Evolutionary conservation across 1,140 invertebrate species (phyloP).

Genomic region (Neocloeon triangulifer): DNA sequence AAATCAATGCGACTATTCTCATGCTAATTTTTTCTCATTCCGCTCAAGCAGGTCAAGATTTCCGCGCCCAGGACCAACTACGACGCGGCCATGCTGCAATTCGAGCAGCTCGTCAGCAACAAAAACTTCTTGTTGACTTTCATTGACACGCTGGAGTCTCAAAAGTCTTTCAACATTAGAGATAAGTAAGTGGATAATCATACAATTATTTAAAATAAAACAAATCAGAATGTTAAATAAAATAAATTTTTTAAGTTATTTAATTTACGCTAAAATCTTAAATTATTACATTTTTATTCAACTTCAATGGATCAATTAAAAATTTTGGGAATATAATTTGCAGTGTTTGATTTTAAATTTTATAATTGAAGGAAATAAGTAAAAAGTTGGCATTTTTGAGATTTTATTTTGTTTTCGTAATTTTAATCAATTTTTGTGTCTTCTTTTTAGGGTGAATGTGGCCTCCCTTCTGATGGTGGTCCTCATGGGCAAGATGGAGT

Average conservation of each 20-base stretch:
- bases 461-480: conserved; percentile 82
- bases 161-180: conserved; percentile 75
- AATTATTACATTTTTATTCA: conserved; percentile 4
- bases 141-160: conserved; percentile 78
- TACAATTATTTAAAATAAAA: conserved; percentile 4
- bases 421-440: conserved; percentile 6
- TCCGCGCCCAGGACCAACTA: conserved; percentile 66
- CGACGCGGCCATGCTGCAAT: conserved; percentile 82
- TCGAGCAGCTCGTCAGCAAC: conserved; percentile 80
- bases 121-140: conserved; percentile 82
- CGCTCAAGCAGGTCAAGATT: conserved; percentile 35
- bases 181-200: conserved; percentile 40
- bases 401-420: too few relatives aligned
- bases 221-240: too few relatives aligned
- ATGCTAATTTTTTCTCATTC: conserved; percentile 9
- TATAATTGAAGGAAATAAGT: too few relatives aligned
- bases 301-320: too few relatives aligned
- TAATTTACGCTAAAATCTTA: not conserved
- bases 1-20: too few relatives aligned
- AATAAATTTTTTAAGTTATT: too few relatives aligned
- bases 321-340: too few relatives aligned
- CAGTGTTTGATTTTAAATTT: too few relatives aligned
- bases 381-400: too few relatives aligned
- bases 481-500: conserved; percentile 90
- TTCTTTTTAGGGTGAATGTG: conserved; percentile 52